Evolutionary conservation across 2,113 vertebrate species (phyloP).

Genomic region (Phrynosoma blainvillii): DNA sequence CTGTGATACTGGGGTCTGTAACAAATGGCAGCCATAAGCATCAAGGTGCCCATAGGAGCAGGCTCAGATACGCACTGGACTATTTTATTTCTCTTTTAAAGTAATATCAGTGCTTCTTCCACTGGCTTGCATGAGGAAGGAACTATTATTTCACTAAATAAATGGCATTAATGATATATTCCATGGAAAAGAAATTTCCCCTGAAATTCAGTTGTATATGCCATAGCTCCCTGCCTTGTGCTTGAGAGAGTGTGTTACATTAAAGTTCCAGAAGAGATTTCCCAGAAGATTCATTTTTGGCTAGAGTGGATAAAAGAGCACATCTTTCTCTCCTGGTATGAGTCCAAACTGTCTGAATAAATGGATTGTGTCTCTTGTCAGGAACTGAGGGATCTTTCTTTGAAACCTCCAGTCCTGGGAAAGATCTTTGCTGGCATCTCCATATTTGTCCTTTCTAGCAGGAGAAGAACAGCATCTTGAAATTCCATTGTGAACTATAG

Average conservation of each 20-base stretch:
- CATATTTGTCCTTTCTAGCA: background rate
- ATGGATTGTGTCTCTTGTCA: constrained; percentile 19
- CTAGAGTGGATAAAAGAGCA: background rate
- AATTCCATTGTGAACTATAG: background rate
- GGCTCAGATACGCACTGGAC: too few species aligned
- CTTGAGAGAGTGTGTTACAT: background rate
- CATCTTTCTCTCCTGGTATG: background rate
- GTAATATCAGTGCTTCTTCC: too few species aligned
- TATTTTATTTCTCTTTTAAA: too few species aligned
- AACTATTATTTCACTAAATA: background rate
- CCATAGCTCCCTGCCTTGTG: background rate
- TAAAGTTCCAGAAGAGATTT: constrained; percentile 16
- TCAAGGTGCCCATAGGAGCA: too few species aligned
- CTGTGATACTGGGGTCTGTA: too few species aligned
- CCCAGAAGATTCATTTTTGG: background rate
- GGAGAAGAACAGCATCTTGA: background rate
- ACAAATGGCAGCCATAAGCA: too few species aligned
- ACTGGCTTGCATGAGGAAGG: too few species aligned
- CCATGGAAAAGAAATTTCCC: background rate
- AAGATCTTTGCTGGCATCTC: constrained; percentile 2
- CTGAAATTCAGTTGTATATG: background rate
- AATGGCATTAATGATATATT: background rate
- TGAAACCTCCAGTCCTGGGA: background rate
- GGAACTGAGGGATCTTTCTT: constrained; percentile 27
- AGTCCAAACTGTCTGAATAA: background rate